Conservation (phyloP, 2,888 invertebrate species). For the Melipona bicolor region DNA sequence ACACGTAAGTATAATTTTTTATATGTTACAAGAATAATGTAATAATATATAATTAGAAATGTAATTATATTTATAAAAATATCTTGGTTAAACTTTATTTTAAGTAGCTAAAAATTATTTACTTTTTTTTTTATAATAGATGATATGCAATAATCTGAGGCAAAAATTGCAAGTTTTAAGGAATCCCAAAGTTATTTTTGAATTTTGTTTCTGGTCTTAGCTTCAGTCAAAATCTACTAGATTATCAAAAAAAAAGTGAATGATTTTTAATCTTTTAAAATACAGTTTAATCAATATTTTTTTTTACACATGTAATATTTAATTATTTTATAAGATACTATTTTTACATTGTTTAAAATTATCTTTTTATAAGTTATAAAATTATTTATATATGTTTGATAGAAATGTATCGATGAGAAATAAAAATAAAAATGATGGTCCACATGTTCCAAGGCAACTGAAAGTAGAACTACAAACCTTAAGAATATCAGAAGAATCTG, state of each 20-base stretch:
- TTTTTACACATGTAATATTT: background rate
- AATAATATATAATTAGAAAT: background rate
- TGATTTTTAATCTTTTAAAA: too few species aligned
- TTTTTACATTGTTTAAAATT: background rate
- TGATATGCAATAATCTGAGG: too few species aligned
- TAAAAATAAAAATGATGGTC: slow-evolving; percentile 10
- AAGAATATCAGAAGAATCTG: slow-evolving; percentile 88
- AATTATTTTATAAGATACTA: background rate
- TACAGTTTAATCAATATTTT: background rate
- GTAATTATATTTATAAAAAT: background rate
- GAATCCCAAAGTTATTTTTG: too few species aligned
- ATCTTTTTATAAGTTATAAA: background rate
- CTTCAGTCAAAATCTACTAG: too few species aligned
- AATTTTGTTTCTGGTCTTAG: too few species aligned
- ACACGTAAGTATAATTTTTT: slow-evolving; percentile 34
- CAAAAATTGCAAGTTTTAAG: too few species aligned
- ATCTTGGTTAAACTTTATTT: too few species aligned
- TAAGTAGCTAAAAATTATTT: too few species aligned
- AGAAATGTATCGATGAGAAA: slow-evolving; percentile 25
- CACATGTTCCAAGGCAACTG: slow-evolving; percentile 76
- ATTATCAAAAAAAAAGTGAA: too few species aligned
- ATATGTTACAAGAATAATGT: background rate
- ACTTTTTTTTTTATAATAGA: too few species aligned
- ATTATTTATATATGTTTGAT: background rate
- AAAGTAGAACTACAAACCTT: slow-evolving; percentile 92